Evolutionary conservation across 2,888 invertebrate genomes (phyloP), one percentile per base, ranked within the genome.

Genomic region (Philereme vetulata): DNA sequence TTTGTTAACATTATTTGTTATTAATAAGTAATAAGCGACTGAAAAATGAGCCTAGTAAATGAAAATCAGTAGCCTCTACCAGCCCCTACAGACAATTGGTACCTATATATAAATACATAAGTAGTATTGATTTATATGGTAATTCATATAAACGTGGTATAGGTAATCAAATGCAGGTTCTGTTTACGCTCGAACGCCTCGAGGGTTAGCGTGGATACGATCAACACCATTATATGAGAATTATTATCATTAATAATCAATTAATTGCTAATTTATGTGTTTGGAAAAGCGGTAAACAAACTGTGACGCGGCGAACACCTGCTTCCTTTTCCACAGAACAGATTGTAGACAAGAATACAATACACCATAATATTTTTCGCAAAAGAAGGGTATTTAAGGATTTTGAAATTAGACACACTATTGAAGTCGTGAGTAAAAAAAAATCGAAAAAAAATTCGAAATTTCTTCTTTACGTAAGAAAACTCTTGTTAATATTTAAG

Each of bases 221-320:
- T 54, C 42, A 57, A 62, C 47, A 49, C 50, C 1, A 21, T 21
- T 21, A 21, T 52, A 50, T 52, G 11, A 54, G 64, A 60, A 66
- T 66, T 67, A 64, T 67, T 71, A 71, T 71, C 72, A 76, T 80
- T 80, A 78, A 80, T 69, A 75, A 77, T 79, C 78, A 66, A 79
- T 76, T 76, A 72, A 81, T 77, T 72, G 76, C 74, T 80, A 82
- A 83, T 82, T 79, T 82, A 85, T 85, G 71, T 77, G 60, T 65
- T 72, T 74, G 73, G 71, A 68, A 65, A 72, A 71, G 71, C 69
- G 63, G 77, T 76, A 75, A 76, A 79, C 76, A 75, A 73, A 65
- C 51, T 56, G 63, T 70, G 74, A 74, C 70, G 70, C 60, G 51
- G 57, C 49, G 50, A 67, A 74, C 76, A 80, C 76, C 78, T 78